Percentiles rank a stretch among this genome's conserved stretches.
phyloP scores from a whole-genome alignment of 2,113 vertebrate genomes.

The Prietella phreatophila region DNA sequence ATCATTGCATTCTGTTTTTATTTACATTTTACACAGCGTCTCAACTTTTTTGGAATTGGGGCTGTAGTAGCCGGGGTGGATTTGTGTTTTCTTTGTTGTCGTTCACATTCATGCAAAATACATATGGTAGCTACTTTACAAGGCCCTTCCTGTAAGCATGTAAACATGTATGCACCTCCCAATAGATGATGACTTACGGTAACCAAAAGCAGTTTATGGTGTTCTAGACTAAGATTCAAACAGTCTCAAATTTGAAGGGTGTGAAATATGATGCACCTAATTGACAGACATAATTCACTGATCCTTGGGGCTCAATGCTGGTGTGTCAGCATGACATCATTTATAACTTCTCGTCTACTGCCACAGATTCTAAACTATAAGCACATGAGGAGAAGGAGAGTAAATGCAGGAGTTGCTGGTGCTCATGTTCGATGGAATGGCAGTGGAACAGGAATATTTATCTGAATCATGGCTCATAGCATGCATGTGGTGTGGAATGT shows the following conservation, averaged over 20 bases:
- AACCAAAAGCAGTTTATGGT: neutral
- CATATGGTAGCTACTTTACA: neutral
- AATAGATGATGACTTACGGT: neutral
- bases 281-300: neutral
- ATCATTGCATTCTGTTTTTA: too few species aligned
- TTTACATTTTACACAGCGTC: too few species aligned
- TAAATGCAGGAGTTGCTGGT: neutral
- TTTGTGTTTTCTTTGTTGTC: conserved; percentile 6
- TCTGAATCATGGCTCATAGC: conserved; percentile 62
- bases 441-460: conserved; percentile 55
- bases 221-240: neutral
- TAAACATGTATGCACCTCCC: neutral
- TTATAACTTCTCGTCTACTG: neutral
- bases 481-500: conserved; percentile 65
- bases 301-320: neutral
- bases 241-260: neutral
- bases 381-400: neutral
- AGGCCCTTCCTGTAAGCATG: neutral
- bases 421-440: conserved; percentile 21
- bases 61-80: neutral
- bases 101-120: neutral
- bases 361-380: neutral
- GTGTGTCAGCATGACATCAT: neutral
- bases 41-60: too few species aligned
- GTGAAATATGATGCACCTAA: neutral